These are phyloP conservation scores for Alligator mississippiensis DNA, from an alignment of 2,113 vertebrate species.

Conservation along the genomic window DNA sequence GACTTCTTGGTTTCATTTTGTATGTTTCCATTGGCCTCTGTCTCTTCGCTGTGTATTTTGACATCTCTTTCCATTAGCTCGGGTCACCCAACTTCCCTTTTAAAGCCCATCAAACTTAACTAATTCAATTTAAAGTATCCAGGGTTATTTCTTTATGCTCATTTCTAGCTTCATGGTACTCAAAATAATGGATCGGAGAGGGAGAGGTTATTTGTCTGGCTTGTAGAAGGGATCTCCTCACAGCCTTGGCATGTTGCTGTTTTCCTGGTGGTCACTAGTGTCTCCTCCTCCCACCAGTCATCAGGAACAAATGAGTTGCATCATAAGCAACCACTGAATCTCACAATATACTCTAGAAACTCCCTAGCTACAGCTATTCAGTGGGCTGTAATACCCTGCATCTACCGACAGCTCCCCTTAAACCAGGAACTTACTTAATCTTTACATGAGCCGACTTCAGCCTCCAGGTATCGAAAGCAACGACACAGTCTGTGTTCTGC, in stretches of 20 bases:
- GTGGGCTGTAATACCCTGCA: background rate
- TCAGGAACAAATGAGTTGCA: background rate
- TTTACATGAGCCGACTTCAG: background rate
- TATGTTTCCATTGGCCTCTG: background rate
- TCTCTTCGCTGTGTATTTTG: background rate
- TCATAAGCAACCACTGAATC: background rate
- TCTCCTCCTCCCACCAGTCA: background rate
- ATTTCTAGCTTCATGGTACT: background rate
- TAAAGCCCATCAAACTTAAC: background rate
- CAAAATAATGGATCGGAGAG: background rate
- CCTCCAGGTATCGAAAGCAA: background rate
- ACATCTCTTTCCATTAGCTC: background rate
- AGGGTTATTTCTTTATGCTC: background rate
- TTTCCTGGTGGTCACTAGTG: background rate
- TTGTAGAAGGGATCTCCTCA: background rate
- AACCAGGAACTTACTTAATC: background rate
- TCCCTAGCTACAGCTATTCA: background rate
- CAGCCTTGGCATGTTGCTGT: background rate
- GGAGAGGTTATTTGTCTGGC: background rate
- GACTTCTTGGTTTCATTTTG: background rate
- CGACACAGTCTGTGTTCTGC: background rate
- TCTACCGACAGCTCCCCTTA: background rate
- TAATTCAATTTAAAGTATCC: conserved; percentile 8
- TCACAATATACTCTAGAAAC: background rate
- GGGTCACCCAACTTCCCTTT: background rate